Conservation (phyloP, 2,113 vertebrate species). For the Jacana jacana region DNA sequence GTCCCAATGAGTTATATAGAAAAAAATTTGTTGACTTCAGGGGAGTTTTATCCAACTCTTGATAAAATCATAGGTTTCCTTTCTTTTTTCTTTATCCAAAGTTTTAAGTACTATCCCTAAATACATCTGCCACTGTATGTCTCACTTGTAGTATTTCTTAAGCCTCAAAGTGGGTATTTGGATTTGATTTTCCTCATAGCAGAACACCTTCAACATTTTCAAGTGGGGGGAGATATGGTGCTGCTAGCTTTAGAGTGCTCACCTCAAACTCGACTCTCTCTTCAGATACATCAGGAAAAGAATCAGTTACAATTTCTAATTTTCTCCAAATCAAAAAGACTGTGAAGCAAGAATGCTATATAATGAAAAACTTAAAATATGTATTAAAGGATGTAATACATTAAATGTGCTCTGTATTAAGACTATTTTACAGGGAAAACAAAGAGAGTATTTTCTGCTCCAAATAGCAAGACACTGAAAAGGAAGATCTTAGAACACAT, state of each 20-base stretch:
- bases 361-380: not conserved
- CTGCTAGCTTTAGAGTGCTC: not conserved
- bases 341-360: not conserved
- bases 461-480: not conserved
- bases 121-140: not conserved
- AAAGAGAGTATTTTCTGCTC: not conserved
- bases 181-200: not conserved
- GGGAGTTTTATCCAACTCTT: not conserved
- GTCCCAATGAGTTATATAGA: not conserved
- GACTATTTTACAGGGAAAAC: not conserved
- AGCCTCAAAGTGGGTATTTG: not conserved
- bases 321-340: not conserved
- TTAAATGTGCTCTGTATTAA: not conserved
- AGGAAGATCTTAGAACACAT: not conserved
- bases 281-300: not conserved
- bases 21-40: not conserved
- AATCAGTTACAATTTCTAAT: not conserved
- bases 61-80: not conserved
- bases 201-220: not conserved
- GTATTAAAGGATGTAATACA: not conserved
- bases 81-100: not conserved
- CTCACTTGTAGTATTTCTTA: not conserved
- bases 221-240: not conserved
- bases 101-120: not conserved
- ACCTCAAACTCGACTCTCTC: not conserved